A percentile compares a stretch with the other conserved stretches of the same genome.
Evolutionary conservation across 2,113 vertebrate species (phyloP).

Genomic region (Rynchops niger): DNA sequence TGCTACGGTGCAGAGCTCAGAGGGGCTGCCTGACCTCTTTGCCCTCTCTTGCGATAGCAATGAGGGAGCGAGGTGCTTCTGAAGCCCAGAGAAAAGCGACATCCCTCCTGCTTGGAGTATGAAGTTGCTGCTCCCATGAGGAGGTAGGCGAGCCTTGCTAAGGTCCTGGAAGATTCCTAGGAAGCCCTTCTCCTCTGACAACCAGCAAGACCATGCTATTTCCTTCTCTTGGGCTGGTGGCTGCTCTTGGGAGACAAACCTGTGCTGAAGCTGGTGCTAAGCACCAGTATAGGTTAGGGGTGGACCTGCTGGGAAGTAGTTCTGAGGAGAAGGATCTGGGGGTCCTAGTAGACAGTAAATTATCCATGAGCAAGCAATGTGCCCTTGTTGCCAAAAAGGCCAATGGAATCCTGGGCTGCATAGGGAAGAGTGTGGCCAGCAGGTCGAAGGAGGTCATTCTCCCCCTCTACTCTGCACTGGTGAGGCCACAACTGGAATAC

Average conservation of each 20-base stretch:
- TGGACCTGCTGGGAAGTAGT: too few species aligned
- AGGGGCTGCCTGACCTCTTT: neutral
- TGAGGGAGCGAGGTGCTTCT: neutral
- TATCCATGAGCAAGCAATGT: too few species aligned
- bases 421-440: too few species aligned
- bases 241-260: neutral
- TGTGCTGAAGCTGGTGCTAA: too few species aligned
- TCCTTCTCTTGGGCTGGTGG: neutral
- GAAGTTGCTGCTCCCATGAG: neutral
- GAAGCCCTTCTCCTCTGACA: neutral
- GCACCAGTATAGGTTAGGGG: too few species aligned
- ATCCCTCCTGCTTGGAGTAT: neutral
- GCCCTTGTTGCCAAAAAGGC: too few species aligned
- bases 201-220: neutral
- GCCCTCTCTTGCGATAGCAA: neutral
- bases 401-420: too few species aligned
- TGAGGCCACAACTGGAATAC: too few species aligned
- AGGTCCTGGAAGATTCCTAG: neutral
- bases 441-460: too few species aligned
- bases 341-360: too few species aligned
- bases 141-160: neutral
- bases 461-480: too few species aligned
- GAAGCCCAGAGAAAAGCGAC: neutral
- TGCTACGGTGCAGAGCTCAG: rapidly evolving
- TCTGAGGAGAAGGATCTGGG: too few species aligned